Evolutionary conservation across 2,113 vertebrate species (phyloP).

Genomic region (Illadopsis cleaveri): DNA sequence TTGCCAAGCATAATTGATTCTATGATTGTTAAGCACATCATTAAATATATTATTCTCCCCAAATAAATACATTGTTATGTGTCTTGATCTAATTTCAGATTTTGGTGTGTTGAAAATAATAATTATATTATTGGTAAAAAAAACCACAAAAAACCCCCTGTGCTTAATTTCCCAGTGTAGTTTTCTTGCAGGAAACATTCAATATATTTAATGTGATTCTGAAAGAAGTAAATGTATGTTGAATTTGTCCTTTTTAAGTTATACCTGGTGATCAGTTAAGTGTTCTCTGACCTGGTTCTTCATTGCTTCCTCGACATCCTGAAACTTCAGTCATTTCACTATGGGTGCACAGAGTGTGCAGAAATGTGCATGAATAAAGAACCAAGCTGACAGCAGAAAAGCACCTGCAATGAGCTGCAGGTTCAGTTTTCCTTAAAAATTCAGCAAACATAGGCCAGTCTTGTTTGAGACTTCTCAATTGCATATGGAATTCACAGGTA

Average conservation of each 20-base stretch:
- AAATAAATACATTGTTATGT: slow-evolving; percentile 14
- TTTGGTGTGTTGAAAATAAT: slow-evolving; percentile 28
- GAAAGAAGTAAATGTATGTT: not conserved
- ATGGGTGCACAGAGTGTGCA: not conserved
- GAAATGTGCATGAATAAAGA: not conserved
- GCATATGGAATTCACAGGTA: not conserved
- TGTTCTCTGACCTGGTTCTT: not conserved
- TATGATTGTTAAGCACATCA: slow-evolving; percentile 22
- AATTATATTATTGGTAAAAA: not conserved
- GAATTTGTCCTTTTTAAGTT: not conserved
- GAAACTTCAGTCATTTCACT: not conserved
- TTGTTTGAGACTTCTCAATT: not conserved
- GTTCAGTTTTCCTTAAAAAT: not conserved
- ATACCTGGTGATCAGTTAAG: not conserved
- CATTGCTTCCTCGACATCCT: not conserved
- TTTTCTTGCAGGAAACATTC: not conserved
- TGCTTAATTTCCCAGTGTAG: not conserved
- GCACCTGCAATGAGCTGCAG: not conserved
- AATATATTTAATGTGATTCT: not conserved
- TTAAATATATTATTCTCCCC: slow-evolving; percentile 21
- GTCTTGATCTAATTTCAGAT: slow-evolving; percentile 34
- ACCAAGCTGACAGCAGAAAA: not conserved
- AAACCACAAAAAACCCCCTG: not conserved
- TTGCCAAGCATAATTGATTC: slow-evolving; percentile 47
- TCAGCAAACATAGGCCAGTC: not conserved